These are phyloP conservation scores for Clepsis dumicolana DNA, from an alignment of 2,888 invertebrate species.

Conservation along the genomic window DNA sequence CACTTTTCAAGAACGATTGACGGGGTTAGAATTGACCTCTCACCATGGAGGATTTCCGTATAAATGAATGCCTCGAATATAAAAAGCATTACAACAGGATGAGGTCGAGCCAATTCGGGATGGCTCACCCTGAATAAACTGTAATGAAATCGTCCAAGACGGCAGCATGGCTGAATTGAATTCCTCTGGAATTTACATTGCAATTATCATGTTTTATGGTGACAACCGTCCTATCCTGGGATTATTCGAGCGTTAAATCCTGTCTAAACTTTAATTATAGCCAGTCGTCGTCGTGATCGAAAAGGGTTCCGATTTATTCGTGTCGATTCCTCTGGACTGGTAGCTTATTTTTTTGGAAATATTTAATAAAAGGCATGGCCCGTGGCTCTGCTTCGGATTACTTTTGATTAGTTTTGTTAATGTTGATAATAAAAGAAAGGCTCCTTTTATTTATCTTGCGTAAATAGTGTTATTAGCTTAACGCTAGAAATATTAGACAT, in stretches of 20 bases:
- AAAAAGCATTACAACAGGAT: slow-evolving; percentile 43
- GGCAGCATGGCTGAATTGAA: slow-evolving; percentile 41
- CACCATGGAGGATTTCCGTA: slow-evolving; percentile 40
- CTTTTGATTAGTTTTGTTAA: slow-evolving; percentile 17
- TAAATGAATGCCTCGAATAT: slow-evolving; percentile 42
- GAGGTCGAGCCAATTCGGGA: slow-evolving; percentile 39
- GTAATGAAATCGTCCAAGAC: slow-evolving; percentile 45
- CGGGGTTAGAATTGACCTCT: slow-evolving; percentile 42
- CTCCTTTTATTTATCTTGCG: not conserved
- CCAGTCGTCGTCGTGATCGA: slow-evolving; percentile 39
- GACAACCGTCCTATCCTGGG: slow-evolving; percentile 44
- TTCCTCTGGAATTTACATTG: slow-evolving; percentile 45
- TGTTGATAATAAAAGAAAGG: not conserved
- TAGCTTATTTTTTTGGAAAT: slow-evolving; percentile 24
- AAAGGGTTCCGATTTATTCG: slow-evolving; percentile 48
- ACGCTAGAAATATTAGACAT: not conserved
- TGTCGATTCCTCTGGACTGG: slow-evolving; percentile 19
- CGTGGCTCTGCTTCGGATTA: slow-evolving; percentile 8
- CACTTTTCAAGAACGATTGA: slow-evolving; percentile 30
- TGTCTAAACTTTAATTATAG: slow-evolving; percentile 49
- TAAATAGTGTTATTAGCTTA: not conserved
- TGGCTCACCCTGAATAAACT: slow-evolving; percentile 42
- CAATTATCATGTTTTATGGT: slow-evolving; percentile 48
- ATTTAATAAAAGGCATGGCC: slow-evolving; percentile 9
- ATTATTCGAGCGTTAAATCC: slow-evolving; percentile 50